Evolutionary conservation across 2,797 vertebrate genomes (phyloP).

Genomic region (Gymnothorax reevesii): DNA sequence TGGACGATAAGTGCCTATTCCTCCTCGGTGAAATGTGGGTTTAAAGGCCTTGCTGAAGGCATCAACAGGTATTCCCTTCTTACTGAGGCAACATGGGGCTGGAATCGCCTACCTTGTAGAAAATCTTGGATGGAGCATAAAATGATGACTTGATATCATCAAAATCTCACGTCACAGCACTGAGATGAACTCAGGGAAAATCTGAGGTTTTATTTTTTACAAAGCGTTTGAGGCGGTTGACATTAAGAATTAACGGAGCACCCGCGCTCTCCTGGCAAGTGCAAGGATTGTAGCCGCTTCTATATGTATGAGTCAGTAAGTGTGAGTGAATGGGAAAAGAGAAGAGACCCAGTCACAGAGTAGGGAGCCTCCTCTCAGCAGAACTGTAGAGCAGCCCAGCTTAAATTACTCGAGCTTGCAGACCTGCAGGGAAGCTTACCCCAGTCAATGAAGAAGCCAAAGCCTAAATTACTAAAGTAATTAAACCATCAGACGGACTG

Average conservation of each 20-base stretch:
- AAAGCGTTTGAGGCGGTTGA: not conserved
- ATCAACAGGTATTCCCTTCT: no score
- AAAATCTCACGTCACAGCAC: not conserved
- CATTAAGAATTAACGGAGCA: not conserved
- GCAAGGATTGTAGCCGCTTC: slow-evolving; percentile 6
- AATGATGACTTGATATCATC: not conserved
- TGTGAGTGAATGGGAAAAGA: slow-evolving; percentile 33
- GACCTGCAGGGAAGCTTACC: not conserved
- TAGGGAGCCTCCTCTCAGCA: not conserved
- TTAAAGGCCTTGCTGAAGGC: no score
- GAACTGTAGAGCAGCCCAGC: slow-evolving; percentile 24
- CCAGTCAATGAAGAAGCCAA: not conserved
- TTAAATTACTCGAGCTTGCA: slow-evolving; percentile 33
- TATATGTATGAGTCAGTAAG: slow-evolving; percentile 52
- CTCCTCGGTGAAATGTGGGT: no score
- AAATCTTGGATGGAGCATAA: no score
- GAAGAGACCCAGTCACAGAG: slow-evolving; percentile 38
- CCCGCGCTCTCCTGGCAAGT: not conserved
- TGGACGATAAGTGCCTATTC: no score
- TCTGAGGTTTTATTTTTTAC: not conserved
- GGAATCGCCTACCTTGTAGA: no score
- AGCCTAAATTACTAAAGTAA: not conserved
- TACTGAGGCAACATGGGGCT: no score
- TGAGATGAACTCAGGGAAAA: not conserved
- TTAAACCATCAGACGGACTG: not conserved